Evolutionary conservation across 1,140 invertebrate species (phyloP), one percentile per base, ranked within the genome.

Genomic region (Subanguina moxae): DNA sequence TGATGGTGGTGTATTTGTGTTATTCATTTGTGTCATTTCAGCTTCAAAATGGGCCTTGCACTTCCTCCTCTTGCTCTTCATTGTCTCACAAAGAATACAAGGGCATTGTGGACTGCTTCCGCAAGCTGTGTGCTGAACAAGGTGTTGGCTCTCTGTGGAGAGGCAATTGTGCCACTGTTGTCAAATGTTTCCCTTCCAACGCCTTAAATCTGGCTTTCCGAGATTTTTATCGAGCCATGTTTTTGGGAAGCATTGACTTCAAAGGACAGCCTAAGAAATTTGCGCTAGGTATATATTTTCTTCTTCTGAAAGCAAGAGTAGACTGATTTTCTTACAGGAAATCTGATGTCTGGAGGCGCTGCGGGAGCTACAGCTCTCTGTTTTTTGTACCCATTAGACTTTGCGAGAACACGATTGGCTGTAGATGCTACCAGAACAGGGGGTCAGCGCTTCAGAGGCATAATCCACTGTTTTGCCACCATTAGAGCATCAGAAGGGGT

Each of bases 381-480:
- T 84, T 93, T 95, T 84, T 92, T 96, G 73, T 96, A 96, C 85
- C 92, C 93, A 52, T 87, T 95, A 57, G 93, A 95, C 85, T 94
- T 93, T 86, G 91, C 91, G 73, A 87, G 94, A 87, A 97, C 94
- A 70, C 88, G 93, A 66, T 74, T 87, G 38, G 86, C 86, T 57
- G 85, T 86, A 75, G 86, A 87, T 78, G 82, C 84, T 73, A 80
- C 74, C 52, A 79, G 72, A 38, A 25, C n/a, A 21, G 19, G 71
- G 28, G 71, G 68, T 11, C 57, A 76, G 0, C 52, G 67, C 13
- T 83, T 83, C 59, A 75, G 45, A 38, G 80, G 83, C 28, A 70
- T 83, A 13, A 42, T 70, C 19, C 68, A 84, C 64, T 83, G 83
- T 62, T 59, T 84, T 19, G 28, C 21, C 11, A 73, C 74, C 52